phyloP scores from a whole-genome alignment of 2,797 vertebrate species.

The Anguilla anguilla region DNA sequence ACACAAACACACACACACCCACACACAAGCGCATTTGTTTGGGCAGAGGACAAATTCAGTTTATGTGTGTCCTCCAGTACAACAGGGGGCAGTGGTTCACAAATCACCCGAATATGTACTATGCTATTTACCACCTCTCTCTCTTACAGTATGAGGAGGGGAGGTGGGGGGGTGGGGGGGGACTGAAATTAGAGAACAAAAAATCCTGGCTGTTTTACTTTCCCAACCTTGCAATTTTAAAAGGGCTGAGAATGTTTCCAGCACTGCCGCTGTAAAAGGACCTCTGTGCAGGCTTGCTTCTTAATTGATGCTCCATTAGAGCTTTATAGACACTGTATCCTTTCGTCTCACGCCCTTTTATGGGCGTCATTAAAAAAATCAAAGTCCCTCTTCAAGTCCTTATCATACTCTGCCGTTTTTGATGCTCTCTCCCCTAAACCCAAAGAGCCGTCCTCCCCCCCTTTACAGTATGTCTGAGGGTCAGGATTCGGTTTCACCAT shows the following conservation, averaged over 20 bases:
- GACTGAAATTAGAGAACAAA: neutral
- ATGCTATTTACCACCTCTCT: neutral
- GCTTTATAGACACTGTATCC: slow-evolving; percentile 55
- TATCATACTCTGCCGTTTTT: slow-evolving; percentile 50
- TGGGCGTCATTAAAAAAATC: slow-evolving; percentile 52
- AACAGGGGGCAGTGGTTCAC: neutral
- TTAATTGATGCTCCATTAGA: slow-evolving; percentile 59
- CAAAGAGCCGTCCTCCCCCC: slow-evolving; percentile 19
- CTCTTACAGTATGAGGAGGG: neutral
- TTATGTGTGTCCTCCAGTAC: slow-evolving; percentile 14
- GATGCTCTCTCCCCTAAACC: slow-evolving; percentile 41
- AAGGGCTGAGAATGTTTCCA: slow-evolving; percentile 41
- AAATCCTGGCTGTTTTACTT: slow-evolving; percentile 20
- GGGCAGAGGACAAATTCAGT: neutral
- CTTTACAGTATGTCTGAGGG: slow-evolving; percentile 51
- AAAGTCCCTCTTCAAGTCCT: slow-evolving; percentile 50
- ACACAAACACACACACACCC: neutral
- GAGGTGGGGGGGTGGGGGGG: neutral
- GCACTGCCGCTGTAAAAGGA: slow-evolving; percentile 42
- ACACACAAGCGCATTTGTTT: neutral
- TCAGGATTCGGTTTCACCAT: slow-evolving; percentile 41
- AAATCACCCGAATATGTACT: neutral
- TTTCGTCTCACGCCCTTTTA: slow-evolving; percentile 51
- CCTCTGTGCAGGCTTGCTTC: slow-evolving; percentile 45
- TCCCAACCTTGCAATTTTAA: slow-evolving; percentile 34